Percentiles rank a stretch among this genome's conserved stretches.
Evolutionary conservation across 2,888 invertebrate genomes (phyloP).

Genomic region (Nomada fucata): DNA sequence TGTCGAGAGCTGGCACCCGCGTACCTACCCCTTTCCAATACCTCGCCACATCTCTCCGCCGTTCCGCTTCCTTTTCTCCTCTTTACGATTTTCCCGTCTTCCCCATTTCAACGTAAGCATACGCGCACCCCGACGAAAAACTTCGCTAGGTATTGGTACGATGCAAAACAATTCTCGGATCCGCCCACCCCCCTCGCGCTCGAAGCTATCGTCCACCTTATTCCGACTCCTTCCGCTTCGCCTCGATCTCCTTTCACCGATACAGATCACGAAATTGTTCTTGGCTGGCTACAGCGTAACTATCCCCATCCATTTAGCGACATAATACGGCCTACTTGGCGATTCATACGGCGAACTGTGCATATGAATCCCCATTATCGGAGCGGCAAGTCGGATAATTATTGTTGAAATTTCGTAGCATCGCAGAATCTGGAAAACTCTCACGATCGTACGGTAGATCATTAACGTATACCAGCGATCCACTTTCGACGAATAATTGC

Average conservation of each 20-base stretch:
- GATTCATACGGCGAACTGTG: constrained; percentile 68
- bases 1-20: constrained; percentile 45
- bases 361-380: constrained; percentile 66
- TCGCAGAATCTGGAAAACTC: constrained; percentile 36
- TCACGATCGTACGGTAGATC: constrained; percentile 7
- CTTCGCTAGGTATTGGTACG: constrained; percentile 57
- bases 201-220: constrained; percentile 53
- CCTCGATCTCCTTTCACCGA: constrained; percentile 44
- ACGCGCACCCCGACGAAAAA: constrained; percentile 60
- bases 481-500: constrained; percentile 26
- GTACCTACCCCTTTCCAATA: constrained; percentile 43
- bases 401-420: constrained; percentile 35
- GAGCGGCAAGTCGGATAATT: constrained; percentile 44
- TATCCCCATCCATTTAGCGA: constrained; percentile 30
- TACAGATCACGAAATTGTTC: constrained; percentile 58
- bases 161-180: constrained; percentile 62
- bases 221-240: constrained; percentile 32
- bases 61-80: constrained; percentile 8
- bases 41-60: constrained; percentile 21
- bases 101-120: constrained; percentile 12
- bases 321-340: constrained; percentile 61
- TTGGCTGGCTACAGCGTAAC: constrained; percentile 38
- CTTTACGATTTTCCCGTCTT: constrained; percentile 38
- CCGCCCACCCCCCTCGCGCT: constrained; percentile 40
- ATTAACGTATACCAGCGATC: constrained; percentile 10